Evolutionary conservation across 2,888 invertebrate species (phyloP), one percentile per base, ranked within the genome.

Genomic region (Netelia melanura): DNA sequence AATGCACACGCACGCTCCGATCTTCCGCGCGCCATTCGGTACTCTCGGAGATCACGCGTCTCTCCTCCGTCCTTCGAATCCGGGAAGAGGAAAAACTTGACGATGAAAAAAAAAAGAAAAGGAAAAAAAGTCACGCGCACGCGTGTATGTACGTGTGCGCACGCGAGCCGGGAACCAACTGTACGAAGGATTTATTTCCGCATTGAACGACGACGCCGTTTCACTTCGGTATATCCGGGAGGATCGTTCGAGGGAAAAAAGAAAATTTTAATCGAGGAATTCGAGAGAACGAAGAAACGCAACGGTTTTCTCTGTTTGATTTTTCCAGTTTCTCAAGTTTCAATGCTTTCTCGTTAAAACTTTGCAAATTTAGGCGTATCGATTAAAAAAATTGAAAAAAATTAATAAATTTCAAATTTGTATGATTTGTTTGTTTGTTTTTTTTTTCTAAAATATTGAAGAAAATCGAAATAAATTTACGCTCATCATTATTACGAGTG

Each of bases 41-140:
- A 38, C 38, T 38, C 61, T 62, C 48, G 61, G 30, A 48, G 30
- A 30, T 62, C 52, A 48, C 74, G 74, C 52, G 62, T 48, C 62
- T 17, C 48, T 48, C 6, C 48, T 48, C 6, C 30, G 62, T 64
- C 52, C 74, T 62, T 64, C n/a, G 65, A 65, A 65, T 76, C 38
- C 52, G n/a, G 2, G 43, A 54, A 52, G 65, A 21, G n/a, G 54
- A 65, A 65, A 21, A 76, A 25, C 44, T 43, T n/a, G 25, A 6
- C 3, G 72, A 21, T 1, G 5, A 23, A 2, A 64, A 14, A 52
- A 23, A 2, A 64, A 14, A 52, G 64, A 17, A 25, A 48, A 52
- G 44, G 23, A 17, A 21, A 48, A 52, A 61, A 44, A 30, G 52
- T 43, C 54, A 3, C 43, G 71, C 38, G 56, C 54, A 56, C 58